Base-by-base conservation (phyloP, 2,888 invertebrate genomes). In the Drosophila fulvimacula region DNA sequence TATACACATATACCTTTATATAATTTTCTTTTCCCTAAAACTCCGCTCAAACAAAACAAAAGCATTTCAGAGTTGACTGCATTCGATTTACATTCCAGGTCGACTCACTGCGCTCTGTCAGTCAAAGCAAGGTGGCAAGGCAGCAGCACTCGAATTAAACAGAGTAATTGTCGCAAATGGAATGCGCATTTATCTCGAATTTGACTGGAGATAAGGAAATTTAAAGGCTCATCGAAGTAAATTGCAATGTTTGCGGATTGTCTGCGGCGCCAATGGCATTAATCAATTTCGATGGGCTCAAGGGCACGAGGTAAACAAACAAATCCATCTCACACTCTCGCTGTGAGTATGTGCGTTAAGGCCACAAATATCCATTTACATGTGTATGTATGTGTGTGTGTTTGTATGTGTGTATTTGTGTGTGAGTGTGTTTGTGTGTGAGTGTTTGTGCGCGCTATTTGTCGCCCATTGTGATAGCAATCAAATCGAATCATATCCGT, bases 401-500 rank as follows among this genome's bases (percentile, higher is more conserved):
- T 38, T 46, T 60, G 64, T 58, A 24, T 30, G 61, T 57, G 36
- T 0, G 36, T 57, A 56, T 41, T 15, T 52, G 38, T 57, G 42
- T 34, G 21, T 15, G 36, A 48, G 61, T 49, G 39, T 38, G n/a
- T n/a, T n/a, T 52, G 38, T 57, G 42, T 34, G 21, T 15, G 36
- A 48, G 61, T 49, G 39, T 38, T 49, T 60, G 62, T 58, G 27
- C 51, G 60, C 42, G 42, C 39, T 71, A 88, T 88, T 82, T 88
- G 86, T 85, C 76, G 79, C 65, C 69, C 76, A 64, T 82, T 88
- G 82, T 82, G 86, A 82, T 85, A 67, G 82, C 76, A 88, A 82
- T 82, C 86, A 79, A 82, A 88, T 82, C 72, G 82, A 82, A 88
- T 88, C 73, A 85, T 82, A 85, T 82, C 76, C 82, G 74, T 59